These are phyloP conservation scores for Pampusana beccarii DNA, from an alignment of 2,113 vertebrate genomes.

Conservation along the genomic window DNA sequence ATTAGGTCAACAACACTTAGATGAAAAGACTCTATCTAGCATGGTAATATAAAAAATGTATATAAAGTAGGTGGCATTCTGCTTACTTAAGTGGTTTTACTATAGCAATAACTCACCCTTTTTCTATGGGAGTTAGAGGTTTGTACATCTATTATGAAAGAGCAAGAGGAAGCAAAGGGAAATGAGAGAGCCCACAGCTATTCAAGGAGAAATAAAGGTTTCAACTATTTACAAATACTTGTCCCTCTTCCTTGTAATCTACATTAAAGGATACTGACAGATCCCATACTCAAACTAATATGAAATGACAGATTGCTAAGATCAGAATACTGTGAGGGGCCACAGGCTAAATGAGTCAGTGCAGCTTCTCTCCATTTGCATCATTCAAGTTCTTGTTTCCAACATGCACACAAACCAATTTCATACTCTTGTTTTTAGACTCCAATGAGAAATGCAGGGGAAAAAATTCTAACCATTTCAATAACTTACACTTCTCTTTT, in stretches of 20 bases:
- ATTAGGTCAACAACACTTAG: slow-evolving; percentile 59
- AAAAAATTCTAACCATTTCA: not conserved
- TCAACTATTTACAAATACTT: slow-evolving; percentile 48
- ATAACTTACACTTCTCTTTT: not conserved
- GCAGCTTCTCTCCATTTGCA: not conserved
- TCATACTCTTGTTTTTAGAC: slow-evolving; percentile 3
- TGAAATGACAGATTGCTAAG: slow-evolving; percentile 61
- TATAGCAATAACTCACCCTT: slow-evolving; percentile 7
- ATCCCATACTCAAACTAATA: slow-evolving; percentile 29
- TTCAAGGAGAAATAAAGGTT: slow-evolving; percentile 42
- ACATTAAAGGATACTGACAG: slow-evolving; percentile 46
- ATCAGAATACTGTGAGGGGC: slow-evolving; percentile 16
- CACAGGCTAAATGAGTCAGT: slow-evolving; percentile 46
- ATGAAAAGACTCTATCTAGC: not conserved
- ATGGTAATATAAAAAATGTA: not conserved
- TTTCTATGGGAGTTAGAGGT: not conserved
- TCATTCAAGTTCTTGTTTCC: not conserved
- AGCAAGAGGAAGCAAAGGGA: not conserved
- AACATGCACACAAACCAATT: not conserved
- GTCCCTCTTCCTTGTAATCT: not conserved
- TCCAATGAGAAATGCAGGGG: not conserved
- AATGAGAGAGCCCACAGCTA: not conserved
- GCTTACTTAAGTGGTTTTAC: slow-evolving; percentile 17
- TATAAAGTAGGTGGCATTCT: not conserved
- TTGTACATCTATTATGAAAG: not conserved